Evolutionary conservation across 2,113 vertebrate genomes (phyloP).

Genomic region (Myiozetetes cayanensis): DNA sequence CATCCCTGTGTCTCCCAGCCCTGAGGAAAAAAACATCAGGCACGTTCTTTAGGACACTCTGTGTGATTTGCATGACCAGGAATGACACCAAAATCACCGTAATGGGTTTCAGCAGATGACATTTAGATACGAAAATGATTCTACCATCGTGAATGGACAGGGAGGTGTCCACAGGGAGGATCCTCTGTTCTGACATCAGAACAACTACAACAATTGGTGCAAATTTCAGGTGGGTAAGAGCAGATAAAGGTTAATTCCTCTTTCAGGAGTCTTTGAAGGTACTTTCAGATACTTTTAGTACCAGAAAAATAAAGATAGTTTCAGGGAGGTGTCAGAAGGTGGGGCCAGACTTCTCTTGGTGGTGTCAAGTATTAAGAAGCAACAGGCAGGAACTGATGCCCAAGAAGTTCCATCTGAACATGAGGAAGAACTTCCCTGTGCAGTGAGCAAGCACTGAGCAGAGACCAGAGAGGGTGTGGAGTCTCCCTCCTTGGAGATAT

Average conservation of each 20-base stretch:
- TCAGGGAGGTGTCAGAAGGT: neutral
- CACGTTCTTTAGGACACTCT: rapidly evolving
- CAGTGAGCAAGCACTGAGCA: neutral
- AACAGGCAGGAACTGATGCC: neutral
- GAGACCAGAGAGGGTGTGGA: neutral
- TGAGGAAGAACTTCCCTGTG: neutral
- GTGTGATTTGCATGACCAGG: neutral
- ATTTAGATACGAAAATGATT: neutral
- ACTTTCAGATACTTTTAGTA: neutral
- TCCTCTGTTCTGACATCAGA: neutral
- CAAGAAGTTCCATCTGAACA: neutral
- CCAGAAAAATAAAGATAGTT: neutral
- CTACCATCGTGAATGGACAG: neutral
- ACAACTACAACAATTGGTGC: neutral
- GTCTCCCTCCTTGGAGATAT: neutral
- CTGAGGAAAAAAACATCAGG: neutral
- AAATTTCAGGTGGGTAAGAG: neutral
- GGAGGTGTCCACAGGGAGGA: neutral
- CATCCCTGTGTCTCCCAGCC: neutral
- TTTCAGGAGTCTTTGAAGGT: neutral
- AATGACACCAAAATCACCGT: neutral
- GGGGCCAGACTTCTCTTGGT: neutral
- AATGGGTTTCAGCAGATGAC: neutral
- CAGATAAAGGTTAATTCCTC: neutral
- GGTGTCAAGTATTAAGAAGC: neutral